phyloP scores from a whole-genome alignment of 2,888 invertebrate genomes.

The Gnatocerus cornutus region DNA sequence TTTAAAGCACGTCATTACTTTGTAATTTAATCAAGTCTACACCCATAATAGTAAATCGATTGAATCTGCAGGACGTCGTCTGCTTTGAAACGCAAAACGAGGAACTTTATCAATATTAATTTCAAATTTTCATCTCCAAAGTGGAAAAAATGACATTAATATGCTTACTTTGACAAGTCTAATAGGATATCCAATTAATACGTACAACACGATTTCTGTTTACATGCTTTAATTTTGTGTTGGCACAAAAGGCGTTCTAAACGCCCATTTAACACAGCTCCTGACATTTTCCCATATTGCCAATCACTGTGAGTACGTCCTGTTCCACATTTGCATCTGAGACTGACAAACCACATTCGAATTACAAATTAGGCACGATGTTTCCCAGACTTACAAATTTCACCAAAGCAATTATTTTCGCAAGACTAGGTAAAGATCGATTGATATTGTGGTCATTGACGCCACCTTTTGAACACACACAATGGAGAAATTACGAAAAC shows the following conservation, averaged over 20 bases:
- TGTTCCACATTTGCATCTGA: slow-evolving; percentile 26
- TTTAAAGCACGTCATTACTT: too few species aligned
- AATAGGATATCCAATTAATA: too few species aligned
- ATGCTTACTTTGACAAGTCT: too few species aligned
- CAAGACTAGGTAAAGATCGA: slow-evolving; percentile 14
- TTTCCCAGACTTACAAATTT: slow-evolving; percentile 30
- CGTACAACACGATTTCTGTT: too few species aligned
- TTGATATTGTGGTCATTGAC: not conserved
- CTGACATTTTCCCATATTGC: slow-evolving; percentile 27
- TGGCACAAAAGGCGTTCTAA: not conserved
- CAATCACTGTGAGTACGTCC: slow-evolving; percentile 29
- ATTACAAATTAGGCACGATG: slow-evolving; percentile 40
- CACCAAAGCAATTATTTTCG: slow-evolving; percentile 38
- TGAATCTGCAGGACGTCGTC: too few species aligned
- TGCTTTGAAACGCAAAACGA: too few species aligned
- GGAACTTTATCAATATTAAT: too few species aligned
- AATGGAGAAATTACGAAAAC: slow-evolving; percentile 6
- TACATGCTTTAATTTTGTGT: too few species aligned
- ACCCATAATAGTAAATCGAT: too few species aligned
- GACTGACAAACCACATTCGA: slow-evolving; percentile 40
- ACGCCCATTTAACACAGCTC: slow-evolving; percentile 11
- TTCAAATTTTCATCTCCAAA: too few species aligned
- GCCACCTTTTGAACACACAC: slow-evolving; percentile 22
- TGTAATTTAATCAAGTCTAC: too few species aligned
- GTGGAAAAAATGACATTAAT: too few species aligned